A percentile compares a stretch with the other conserved stretches of the same genome.
Conservation (phyloP, 2,113 vertebrate species). For the Etheostoma cragini region DNA sequence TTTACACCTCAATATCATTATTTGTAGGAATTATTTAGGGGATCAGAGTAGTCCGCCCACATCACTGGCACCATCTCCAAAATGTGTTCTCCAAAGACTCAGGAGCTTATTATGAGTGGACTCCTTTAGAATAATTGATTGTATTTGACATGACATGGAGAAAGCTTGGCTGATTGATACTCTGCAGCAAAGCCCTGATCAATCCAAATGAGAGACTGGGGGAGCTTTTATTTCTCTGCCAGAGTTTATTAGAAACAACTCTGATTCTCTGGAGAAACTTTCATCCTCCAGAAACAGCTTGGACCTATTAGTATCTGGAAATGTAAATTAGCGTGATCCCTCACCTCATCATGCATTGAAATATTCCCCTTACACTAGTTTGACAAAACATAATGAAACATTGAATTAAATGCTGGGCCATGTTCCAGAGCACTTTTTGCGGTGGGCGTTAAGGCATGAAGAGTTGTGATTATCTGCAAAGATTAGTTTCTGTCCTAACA, state of each 20-base stretch:
- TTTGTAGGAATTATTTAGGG: constrained; percentile 28
- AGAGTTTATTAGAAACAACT: constrained; percentile 68
- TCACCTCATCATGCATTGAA: constrained; percentile 62
- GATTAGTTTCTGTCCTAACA: constrained; percentile 42
- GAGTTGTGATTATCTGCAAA: constrained; percentile 49
- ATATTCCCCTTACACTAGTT: constrained; percentile 49
- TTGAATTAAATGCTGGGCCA: constrained; percentile 38
- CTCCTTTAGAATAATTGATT: constrained; percentile 73
- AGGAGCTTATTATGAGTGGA: constrained; percentile 61
- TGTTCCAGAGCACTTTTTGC: constrained; percentile 46
- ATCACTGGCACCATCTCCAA: constrained; percentile 18
- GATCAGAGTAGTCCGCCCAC: constrained; percentile 30
- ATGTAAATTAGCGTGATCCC: constrained; percentile 62
- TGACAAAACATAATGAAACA: constrained; percentile 59
- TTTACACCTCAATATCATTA: constrained; percentile 16
- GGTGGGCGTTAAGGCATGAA: constrained; percentile 44
- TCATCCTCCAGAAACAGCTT: constrained; percentile 58
- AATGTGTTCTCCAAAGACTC: constrained; percentile 41
- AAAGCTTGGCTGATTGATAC: constrained; percentile 58
- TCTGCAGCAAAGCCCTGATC: constrained; percentile 60
- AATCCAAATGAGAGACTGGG: constrained; percentile 70
- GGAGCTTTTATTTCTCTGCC: constrained; percentile 68
- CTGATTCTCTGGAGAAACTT: constrained; percentile 54
- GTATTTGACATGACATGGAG: constrained; percentile 72
- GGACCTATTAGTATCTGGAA: constrained; percentile 59